phyloP scores from a whole-genome alignment of 2,113 vertebrate genomes.

The Mobula birostris region DNA sequence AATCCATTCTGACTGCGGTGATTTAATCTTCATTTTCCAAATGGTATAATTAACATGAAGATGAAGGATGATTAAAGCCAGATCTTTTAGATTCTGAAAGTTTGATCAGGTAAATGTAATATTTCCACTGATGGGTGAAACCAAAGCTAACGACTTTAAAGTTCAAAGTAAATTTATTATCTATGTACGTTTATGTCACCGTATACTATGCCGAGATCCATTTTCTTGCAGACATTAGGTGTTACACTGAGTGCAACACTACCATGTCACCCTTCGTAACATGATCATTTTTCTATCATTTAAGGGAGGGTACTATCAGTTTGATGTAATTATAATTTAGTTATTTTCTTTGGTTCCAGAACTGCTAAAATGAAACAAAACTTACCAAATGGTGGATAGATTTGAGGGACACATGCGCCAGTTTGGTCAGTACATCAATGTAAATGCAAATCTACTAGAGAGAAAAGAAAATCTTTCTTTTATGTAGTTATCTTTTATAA shows the following conservation, averaged over 20 bases:
- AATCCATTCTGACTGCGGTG: too few relatives aligned
- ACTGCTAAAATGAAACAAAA: not conserved
- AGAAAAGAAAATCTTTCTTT: not conserved
- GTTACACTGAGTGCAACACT: too few relatives aligned
- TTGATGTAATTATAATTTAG: not conserved
- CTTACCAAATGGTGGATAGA: not conserved
- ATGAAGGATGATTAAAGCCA: not conserved
- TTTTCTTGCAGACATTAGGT: too few relatives aligned
- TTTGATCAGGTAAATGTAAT: not conserved
- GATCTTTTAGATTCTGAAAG: not conserved
- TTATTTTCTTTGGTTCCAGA: not conserved
- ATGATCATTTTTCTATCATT: not conserved
- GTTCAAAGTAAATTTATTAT: too few relatives aligned
- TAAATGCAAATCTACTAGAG: not conserved
- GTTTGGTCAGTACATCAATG: not conserved
- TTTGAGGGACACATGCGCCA: not conserved
- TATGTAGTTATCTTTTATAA: not conserved
- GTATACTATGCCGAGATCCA: too few relatives aligned
- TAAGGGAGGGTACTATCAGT: not conserved
- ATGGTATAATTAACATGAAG: too few relatives aligned
- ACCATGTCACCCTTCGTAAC: not conserved
- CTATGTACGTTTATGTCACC: too few relatives aligned
- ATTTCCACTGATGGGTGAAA: not conserved
- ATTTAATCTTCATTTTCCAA: too few relatives aligned
- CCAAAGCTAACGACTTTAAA: too few relatives aligned